Base-by-base conservation (phyloP, 2,888 invertebrate genomes). In the Orgyia antiqua region DNA sequence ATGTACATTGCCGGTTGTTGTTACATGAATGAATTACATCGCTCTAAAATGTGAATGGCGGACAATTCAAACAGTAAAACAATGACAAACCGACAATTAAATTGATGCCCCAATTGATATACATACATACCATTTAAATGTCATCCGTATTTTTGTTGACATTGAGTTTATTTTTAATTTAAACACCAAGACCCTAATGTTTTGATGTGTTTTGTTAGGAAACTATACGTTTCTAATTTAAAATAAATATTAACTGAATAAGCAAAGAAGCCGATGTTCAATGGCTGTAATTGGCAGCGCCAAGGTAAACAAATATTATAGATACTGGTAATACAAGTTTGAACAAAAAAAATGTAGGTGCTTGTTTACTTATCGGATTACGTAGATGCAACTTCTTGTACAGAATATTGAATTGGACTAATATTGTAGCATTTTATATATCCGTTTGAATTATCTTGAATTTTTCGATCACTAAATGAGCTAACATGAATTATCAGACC, bases 51-150 rank as follows among this genome's bases (percentile, higher is more conserved):
- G 54, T 68, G 64, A 69, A 68, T 65, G 63, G 43, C 31, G 48
- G 49, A 58, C 58, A 76, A 78, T 76, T 73, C 59, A 70, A 79
- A 82, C 75, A 79, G 77, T 73, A 73, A 77, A 62, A 71, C 72
- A 78, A 72, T 62, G 60, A 59, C 66, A 58, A 60, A 58, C 59
- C 56, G 52, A 54, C 62, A 67, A 61, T 68, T 65, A 67, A 26
- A 25, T 23, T 31, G 29, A 36, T 36, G 36, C 51, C 51, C 44
- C 47, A 42, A 39, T 36, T 36, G 31, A 36, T 36, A 30, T 13
- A 23, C 21, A 30, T 13, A 23, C 21, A 4, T 6, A 15, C 15
- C 13, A 21, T 24, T 51, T 47, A 43, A 52, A 51, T 46, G 52
- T 45, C 51, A 51, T 50, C 52, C 49, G 51, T 47, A 47, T 56